Conservation (phyloP, 2,113 vertebrate genomes). For the Tor tambroides region DNA sequence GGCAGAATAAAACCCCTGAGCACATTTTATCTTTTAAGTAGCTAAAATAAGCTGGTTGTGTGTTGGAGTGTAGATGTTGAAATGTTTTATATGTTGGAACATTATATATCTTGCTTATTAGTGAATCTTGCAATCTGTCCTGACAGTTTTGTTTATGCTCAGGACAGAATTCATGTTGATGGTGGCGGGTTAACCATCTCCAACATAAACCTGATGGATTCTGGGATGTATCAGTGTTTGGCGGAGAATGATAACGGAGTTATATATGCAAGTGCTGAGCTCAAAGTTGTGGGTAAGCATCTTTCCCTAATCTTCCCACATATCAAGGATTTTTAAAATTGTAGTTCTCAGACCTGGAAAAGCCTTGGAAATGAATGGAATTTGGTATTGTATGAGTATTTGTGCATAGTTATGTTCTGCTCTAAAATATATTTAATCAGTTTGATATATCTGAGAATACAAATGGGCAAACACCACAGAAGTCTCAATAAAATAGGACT, state of each 20-base stretch:
- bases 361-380: neutral
- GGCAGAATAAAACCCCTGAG: neutral
- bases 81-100: no score
- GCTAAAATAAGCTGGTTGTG: neutral
- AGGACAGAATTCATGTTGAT: conserved; percentile 84
- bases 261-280: conserved; percentile 85
- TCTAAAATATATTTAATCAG: no score
- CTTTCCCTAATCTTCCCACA: neutral
- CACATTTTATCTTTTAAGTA: no score
- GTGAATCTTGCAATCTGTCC: neutral
- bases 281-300: conserved; percentile 87
- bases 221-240: conserved; percentile 90
- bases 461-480: no score
- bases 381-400: neutral
- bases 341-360: neutral
- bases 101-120: neutral
- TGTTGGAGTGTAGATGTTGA: neutral
- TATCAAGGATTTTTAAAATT: no score
- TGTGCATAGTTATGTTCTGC: neutral
- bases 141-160: conserved; percentile 55
- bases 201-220: conserved; percentile 81
- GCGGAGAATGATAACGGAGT: conserved; percentile 83
- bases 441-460: no score
- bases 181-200: conserved; percentile 81
- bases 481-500: no score